These are phyloP conservation scores for Rhamnusium bicolor DNA, from an alignment of 2,888 invertebrate species.

Conservation along the genomic window DNA sequence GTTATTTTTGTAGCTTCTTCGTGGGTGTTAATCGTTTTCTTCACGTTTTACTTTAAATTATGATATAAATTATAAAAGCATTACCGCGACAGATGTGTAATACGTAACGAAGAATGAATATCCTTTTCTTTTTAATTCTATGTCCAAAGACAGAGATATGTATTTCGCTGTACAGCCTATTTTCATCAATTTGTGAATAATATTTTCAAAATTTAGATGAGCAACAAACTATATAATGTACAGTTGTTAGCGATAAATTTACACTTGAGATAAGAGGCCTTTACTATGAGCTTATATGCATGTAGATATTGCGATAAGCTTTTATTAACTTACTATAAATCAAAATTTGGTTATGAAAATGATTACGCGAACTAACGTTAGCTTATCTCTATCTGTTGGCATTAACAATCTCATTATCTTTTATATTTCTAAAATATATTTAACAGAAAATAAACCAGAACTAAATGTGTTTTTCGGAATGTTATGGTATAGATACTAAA, in stretches of 20 bases:
- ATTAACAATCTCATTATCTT: not conserved
- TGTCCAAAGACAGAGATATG: too few relatives aligned
- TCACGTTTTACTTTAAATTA: too few relatives aligned
- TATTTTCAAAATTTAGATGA: too few relatives aligned
- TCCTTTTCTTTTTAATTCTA: too few relatives aligned
- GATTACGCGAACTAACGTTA: not conserved
- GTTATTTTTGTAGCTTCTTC: too few relatives aligned
- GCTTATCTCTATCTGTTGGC: not conserved
- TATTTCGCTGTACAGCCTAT: too few relatives aligned
- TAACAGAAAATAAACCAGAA: not conserved
- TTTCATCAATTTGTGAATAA: not conserved
- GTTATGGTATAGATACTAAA: too few relatives aligned
- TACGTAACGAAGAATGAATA: too few relatives aligned
- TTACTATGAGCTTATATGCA: not conserved
- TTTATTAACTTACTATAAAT: not conserved
- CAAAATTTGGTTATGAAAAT: not conserved
- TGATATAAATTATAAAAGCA: too few relatives aligned
- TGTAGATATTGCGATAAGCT: not conserved
- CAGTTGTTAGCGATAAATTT: not conserved
- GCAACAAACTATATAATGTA: not conserved
- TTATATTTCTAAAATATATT: not conserved
- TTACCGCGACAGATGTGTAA: too few relatives aligned
- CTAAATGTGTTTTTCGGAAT: too few relatives aligned
- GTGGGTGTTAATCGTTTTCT: too few relatives aligned
- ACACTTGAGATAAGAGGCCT: not conserved